Conservation (phyloP, 1,140 invertebrate species). For the Mya arenaria region DNA sequence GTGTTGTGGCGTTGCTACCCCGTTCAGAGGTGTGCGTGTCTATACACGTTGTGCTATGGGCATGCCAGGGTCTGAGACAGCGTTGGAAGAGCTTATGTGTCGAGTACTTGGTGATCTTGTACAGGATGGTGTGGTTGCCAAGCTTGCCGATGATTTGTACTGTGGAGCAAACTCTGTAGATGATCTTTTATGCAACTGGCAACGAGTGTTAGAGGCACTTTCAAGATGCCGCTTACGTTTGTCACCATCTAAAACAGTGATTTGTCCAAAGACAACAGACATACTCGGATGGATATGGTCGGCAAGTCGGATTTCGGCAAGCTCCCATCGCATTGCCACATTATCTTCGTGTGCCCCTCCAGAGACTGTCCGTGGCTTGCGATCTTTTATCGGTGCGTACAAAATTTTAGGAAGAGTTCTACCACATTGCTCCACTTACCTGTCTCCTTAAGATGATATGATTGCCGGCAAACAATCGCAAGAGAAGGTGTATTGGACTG, state of each 20-base stretch:
- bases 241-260: slow-evolving; percentile 26
- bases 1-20: slow-evolving; percentile 57
- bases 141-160: slow-evolving; percentile 51
- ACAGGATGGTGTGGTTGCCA: slow-evolving; percentile 57
- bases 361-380: slow-evolving; percentile 44
- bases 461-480: background rate
- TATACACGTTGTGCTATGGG: slow-evolving; percentile 62
- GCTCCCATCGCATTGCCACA: slow-evolving; percentile 41
- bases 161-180: slow-evolving; percentile 39
- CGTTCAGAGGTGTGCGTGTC: slow-evolving; percentile 59
- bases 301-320: slow-evolving; percentile 38
- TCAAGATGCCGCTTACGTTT: too few species aligned
- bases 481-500: background rate
- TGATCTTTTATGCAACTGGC: slow-evolving; percentile 29
- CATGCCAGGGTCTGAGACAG: slow-evolving; percentile 59
- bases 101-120: slow-evolving; percentile 59
- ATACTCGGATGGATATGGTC: slow-evolving; percentile 58
- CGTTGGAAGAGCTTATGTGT: slow-evolving; percentile 64
- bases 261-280: slow-evolving; percentile 29
- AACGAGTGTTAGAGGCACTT: slow-evolving; percentile 30
- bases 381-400: slow-evolving; percentile 46
- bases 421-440: background rate
- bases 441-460: background rate
- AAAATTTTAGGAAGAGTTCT: background rate
- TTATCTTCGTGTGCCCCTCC: slow-evolving; percentile 36